Evolutionary conservation across 2,113 vertebrate genomes (phyloP).

Genomic region (Pluvialis apricaria): DNA sequence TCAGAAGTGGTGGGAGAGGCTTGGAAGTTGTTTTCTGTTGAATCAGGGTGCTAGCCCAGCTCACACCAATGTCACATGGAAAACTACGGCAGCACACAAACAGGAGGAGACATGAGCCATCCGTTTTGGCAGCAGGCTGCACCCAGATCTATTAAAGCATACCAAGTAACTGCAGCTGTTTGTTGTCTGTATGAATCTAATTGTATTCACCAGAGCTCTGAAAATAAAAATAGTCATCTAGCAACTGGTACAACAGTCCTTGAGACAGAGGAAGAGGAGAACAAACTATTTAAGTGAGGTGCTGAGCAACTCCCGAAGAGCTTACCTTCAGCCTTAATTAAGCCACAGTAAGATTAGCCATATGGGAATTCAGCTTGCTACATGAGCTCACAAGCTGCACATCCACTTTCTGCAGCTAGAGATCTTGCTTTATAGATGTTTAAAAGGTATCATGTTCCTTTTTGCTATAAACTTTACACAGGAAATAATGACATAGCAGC

Average conservation of each 20-base stretch:
- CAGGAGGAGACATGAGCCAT: not conserved
- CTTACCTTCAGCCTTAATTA: not conserved
- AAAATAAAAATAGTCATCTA: not conserved
- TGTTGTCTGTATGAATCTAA: not conserved
- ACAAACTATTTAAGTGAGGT: not conserved
- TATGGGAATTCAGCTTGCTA: not conserved
- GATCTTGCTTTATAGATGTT: not conserved
- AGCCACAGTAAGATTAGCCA: not conserved
- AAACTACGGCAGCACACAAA: accelerated
- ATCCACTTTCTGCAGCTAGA: not conserved
- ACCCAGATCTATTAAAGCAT: not conserved
- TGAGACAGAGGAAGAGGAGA: not conserved
- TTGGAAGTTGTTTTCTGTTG: not conserved
- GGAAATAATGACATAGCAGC: not conserved
- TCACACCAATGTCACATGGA: not conserved
- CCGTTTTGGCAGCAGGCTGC: not conserved
- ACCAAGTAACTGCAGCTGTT: not conserved
- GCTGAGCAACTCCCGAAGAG: not conserved
- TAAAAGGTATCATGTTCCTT: not conserved
- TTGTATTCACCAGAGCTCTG: not conserved
- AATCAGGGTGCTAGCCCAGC: not conserved
- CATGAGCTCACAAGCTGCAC: not conserved
- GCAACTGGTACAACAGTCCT: not conserved
- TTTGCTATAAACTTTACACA: not conserved
- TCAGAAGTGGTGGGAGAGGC: not conserved